Base-by-base conservation (phyloP, 2,888 invertebrate genomes). In the Anaspis maculata region DNA sequence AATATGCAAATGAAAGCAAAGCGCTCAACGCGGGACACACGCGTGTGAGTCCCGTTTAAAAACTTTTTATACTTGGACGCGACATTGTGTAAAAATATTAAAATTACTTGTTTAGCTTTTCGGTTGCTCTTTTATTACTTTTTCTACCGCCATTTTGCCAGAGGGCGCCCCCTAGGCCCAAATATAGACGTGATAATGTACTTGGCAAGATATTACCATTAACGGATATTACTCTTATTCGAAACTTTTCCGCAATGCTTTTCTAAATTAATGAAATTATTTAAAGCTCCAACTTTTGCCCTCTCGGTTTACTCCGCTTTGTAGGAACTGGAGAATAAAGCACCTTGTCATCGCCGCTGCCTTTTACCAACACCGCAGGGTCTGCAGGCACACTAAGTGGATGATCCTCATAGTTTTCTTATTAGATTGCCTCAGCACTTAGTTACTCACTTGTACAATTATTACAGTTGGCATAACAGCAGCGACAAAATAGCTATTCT, bases 1-100 rank as follows among this genome's bases (percentile, higher is more conserved):
- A 44, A 38, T 41, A 45, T 45, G 47, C 42, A 45, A 47, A 44
- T 45, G 39, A 45, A 30, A 41, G 25, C 32, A 33, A 35, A 45
- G 42, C 38, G 38, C 37, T 45, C 44, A 43, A 41, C 47, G 40
- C 30, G 45, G 45, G 43, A 47, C 41, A 41, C 30, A 30, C 37
- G 32, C 28, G 38, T 37, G 38, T 34, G 27, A 36, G 32, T 39
- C 27, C 32, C 34, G 32, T 39, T 36, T 28, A 34, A 38, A 35
- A 44, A 42, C 35, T 44, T 44, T 35, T 33, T 27, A 35, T 39
- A 34, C 39, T 29, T 25, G 26, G 23, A 39, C 35, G 35, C 32
- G 38, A 37, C 40, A 40, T 30, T 39, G 35, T 40, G 39, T 36
- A 39, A 39, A 39, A 36, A 21, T 39, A 39, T 39, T 34, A 36